Base-by-base conservation (phyloP, 2,888 invertebrate genomes). In the Carabus problematicus region DNA sequence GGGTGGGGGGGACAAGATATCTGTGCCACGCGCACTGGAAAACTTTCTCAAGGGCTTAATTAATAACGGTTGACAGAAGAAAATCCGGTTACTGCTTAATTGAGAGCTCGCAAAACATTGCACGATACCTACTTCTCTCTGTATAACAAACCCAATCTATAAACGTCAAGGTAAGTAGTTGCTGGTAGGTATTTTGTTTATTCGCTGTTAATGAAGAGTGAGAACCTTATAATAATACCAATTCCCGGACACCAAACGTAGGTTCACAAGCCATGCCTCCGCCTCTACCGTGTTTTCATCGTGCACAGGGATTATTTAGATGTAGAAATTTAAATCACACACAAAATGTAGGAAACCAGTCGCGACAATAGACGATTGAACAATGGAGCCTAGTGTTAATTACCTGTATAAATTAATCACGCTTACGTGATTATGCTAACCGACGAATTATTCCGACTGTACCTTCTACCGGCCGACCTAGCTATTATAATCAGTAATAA, bases 41-140 rank as follows among this genome's bases (percentile, higher is more conserved):
- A 52, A 60, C 42, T 47, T 60, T 67, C 67, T 60, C 67, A 67
- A 67, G 60, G 67, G 67, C 67, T 67, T 67, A 60, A 67, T 67
- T 67, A 67, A 67, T 67, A 67, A 67, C 67, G 67, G 67, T 67
- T 67, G 67, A 67, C 67, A 67, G 60, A 67, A 67, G 52, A 67
- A 67, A 67, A 67, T 67, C 67, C 67, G 59, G 59, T 67, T 67
- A 60, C 67, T 49, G 56, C 52, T 49, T 60, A 67, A 67, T 60
- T 60, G 67, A 42, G 52, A 67, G 52, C 12, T 56, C 52, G 29
- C 49, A 67, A 60, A 60, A 67, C 67, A 67, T 29, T n/a, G 47
- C 47, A 47, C 12, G 52, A 52, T 52, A 52, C 45, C 11, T 45
- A 45, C 45, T 52, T 52, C 52, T n/a, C 16, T 52, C 8, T 52